These are phyloP conservation scores for Aplochiton taeniatus DNA, from an alignment of 2,797 vertebrate genomes.

Conservation along the genomic window DNA sequence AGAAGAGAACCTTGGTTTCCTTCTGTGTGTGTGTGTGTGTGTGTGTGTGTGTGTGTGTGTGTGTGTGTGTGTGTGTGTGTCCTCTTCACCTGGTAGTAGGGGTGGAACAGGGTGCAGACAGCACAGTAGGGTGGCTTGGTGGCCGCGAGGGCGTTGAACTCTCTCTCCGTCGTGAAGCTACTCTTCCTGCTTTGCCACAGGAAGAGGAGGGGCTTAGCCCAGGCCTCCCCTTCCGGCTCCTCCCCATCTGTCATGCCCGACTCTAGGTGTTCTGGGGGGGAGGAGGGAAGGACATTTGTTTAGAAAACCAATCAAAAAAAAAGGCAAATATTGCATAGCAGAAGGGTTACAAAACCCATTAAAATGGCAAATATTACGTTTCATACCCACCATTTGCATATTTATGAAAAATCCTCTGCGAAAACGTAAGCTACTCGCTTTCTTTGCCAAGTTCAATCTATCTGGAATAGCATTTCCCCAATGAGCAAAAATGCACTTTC, in stretches of 20 bases:
- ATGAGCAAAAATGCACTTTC: no score
- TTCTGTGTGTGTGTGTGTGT: background rate
- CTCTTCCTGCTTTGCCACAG: slow-evolving; percentile 88
- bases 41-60: background rate
- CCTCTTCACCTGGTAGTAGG: slow-evolving; percentile 87
- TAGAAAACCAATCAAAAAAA: slow-evolving; percentile 7
- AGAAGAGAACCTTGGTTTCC: background rate
- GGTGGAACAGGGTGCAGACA: slow-evolving; percentile 92
- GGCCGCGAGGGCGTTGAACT: slow-evolving; percentile 85
- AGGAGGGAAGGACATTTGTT: slow-evolving; percentile 18
- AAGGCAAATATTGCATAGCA: background rate
- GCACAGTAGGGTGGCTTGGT: slow-evolving; percentile 86
- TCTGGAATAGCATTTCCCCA: background rate
- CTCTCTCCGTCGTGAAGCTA: slow-evolving; percentile 86
- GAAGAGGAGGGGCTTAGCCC: slow-evolving; percentile 90
- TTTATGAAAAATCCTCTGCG: no score
- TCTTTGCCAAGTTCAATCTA: background rate
- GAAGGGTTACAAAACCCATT: background rate
- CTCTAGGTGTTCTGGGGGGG: slow-evolving; percentile 81
- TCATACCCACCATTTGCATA: no score
- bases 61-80: background rate
- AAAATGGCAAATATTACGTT: no score
- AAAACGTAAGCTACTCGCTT: background rate
- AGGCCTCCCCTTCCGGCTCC: slow-evolving; percentile 83
- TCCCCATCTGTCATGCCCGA: slow-evolving; percentile 73